Evolutionary conservation across 2,888 invertebrate species (phyloP), one percentile per base, ranked within the genome.

Genomic region (Drosophila anomelani): DNA sequence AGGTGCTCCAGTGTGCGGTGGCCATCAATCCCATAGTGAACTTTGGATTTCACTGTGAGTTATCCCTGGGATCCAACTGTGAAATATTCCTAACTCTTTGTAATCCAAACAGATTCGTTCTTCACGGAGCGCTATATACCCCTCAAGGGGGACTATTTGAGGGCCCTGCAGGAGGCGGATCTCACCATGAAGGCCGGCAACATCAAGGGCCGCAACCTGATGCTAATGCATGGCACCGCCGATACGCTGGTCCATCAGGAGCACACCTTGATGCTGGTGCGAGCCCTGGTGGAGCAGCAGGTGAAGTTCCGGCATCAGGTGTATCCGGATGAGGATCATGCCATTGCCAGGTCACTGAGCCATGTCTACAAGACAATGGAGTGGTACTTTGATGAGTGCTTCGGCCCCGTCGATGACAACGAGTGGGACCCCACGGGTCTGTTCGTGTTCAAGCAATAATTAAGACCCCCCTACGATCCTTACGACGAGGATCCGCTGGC

Each of bases 41-140:
- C 90, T 97, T 97, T 93, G 93, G 94, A 71, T 96, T 95, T 85
- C 96, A 97, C 88, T 96, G 96, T 26, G 4, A 26, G 26, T 26
- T 0, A 26, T 26, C 26, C 26, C 3, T 26, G 26, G 3, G 26
- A 26, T 26, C 4, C 26, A 26, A 26, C 26, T 26, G 26, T 3
- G 26, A 26, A 26, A 23, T 23, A 23, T 23, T 23, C 23, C 3
- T 26, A 26, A 5, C 26, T 3, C 5, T 4, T 26, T 26, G 0
- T 26, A 3, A 17, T 1, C 44, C 8, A 3, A 6, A 9, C 91
- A 97, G 97, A 96, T 93, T 96, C 98, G 7, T 97, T 96, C 85
- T 98, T 97, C 93, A 96, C 98, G 71, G 98, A 98, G 93, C 94
- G 97, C 43, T 97, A 97, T 93, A 95, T 97, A 94, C 97, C 97